Percentiles rank a stretch among this genome's conserved stretches.
phyloP scores from a whole-genome alignment of 2,113 vertebrate species.

The Gymnarchus niloticus region DNA sequence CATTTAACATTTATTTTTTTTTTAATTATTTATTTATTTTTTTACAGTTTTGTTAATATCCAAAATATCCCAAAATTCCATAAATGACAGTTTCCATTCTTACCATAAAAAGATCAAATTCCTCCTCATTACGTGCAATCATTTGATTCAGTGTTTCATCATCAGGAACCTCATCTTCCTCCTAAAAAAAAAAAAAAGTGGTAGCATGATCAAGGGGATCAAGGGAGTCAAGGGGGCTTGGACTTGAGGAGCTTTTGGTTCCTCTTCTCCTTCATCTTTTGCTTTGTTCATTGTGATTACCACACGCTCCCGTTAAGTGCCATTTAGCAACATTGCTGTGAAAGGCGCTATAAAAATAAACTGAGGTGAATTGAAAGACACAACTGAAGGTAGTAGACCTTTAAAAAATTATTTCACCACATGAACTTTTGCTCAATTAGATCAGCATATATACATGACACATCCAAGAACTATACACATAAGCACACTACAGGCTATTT shows the following conservation, averaged over 20 bases:
- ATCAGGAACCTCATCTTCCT: constrained; percentile 87
- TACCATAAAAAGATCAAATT: constrained; percentile 89
- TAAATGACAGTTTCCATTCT: constrained; percentile 19
- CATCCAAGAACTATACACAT: background rate
- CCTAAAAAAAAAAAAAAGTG: constrained; percentile 50
- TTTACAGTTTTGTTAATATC: background rate
- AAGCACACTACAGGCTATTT: background rate
- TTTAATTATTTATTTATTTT: no score
- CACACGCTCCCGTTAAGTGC: no score
- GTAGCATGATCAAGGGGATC: no score
- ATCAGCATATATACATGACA: background rate
- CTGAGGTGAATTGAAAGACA: no score
- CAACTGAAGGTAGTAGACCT: background rate
- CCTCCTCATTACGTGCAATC: constrained; percentile 82
- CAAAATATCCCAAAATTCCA: background rate
- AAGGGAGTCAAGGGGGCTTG: no score
- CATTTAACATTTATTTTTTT: no score
- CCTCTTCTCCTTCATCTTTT: no score
- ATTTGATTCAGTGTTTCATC: constrained; percentile 89
- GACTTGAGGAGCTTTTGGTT: no score
- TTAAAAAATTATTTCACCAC: background rate
- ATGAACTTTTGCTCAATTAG: background rate
- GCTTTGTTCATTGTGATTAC: no score
- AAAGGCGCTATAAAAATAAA: no score
- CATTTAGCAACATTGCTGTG: no score